Conservation (phyloP, 2,113 vertebrate species). For the Dascyllus trimaculatus region DNA sequence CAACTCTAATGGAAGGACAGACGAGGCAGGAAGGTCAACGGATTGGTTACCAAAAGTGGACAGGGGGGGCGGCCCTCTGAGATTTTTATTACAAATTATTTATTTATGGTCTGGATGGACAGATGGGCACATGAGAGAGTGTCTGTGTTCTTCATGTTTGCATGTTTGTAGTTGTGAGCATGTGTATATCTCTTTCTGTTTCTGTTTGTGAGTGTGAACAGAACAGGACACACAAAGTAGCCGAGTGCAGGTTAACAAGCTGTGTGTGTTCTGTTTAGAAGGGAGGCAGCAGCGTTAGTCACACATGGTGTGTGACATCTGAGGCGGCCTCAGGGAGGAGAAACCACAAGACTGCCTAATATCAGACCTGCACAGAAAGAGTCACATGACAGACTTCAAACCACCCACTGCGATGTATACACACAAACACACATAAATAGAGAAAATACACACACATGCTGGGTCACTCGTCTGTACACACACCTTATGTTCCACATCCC, state of each 20-base stretch:
- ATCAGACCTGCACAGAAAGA: conserved; percentile 32
- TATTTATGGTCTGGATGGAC: conserved; percentile 8
- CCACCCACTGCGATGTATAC: conserved; percentile 1
- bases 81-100: conserved; percentile 37
- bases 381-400: conserved; percentile 31
- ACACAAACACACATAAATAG: conserved; percentile 18
- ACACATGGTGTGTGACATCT: conserved; percentile 44
- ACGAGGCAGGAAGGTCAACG: conserved; percentile 23
- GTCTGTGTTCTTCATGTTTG: not conserved
- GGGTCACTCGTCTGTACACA: not conserved
- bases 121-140: not conserved
- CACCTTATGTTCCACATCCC: conserved; percentile 22
- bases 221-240: conserved; percentile 4
- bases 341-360: conserved; percentile 33
- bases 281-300: conserved; percentile 1
- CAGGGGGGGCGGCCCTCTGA: not conserved
- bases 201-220: not conserved
- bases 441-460: not conserved
- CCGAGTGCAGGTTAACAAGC: conserved; percentile 3
- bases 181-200: not conserved
- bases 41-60: conserved; percentile 21
- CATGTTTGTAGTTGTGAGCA: not conserved
- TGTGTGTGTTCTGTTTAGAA: conserved; percentile 15
- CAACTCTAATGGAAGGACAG: conserved; percentile 36
- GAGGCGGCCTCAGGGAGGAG: conserved; percentile 26